Evolutionary conservation across 2,888 invertebrate genomes (phyloP).

Genomic region (Cheilosia pagana): DNA sequence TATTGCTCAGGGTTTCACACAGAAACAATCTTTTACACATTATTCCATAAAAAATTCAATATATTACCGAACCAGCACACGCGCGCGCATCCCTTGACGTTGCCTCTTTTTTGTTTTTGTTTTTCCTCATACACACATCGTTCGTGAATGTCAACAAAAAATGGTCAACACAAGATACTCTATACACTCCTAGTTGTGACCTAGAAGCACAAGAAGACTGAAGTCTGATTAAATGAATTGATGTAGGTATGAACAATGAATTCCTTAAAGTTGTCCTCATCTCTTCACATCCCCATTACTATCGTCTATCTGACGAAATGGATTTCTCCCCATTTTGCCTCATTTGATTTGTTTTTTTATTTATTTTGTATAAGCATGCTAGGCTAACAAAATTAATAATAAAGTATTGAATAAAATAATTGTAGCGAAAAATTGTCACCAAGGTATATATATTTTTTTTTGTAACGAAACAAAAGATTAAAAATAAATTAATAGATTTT

Average conservation of each 20-base stretch:
- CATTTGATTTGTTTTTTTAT: slow-evolving; percentile 44
- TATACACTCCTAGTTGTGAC: slow-evolving; percentile 52
- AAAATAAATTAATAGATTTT: slow-evolving; percentile 63
- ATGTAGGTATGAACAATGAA: slow-evolving; percentile 43
- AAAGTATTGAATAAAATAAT: slow-evolving; percentile 60
- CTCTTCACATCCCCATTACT: slow-evolving; percentile 24
- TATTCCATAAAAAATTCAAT: slow-evolving; percentile 25
- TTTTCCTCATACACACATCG: slow-evolving; percentile 25
- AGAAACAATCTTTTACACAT: slow-evolving; percentile 74
- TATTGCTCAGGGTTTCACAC: slow-evolving; percentile 73
- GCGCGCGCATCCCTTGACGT: slow-evolving; percentile 37
- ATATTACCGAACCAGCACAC: slow-evolving; percentile 33
- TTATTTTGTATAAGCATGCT: slow-evolving; percentile 37
- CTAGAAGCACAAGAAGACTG: slow-evolving; percentile 48
- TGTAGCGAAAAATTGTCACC: slow-evolving; percentile 10
- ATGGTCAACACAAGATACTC: slow-evolving; percentile 47
- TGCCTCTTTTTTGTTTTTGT: slow-evolving; percentile 6
- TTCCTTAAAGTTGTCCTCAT: background rate
- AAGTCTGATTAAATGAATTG: slow-evolving; percentile 61
- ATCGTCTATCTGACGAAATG: background rate
- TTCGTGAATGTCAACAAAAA: slow-evolving; percentile 27
- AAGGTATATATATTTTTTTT: slow-evolving; percentile 25
- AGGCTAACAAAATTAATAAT: slow-evolving; percentile 39
- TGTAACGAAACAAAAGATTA: slow-evolving; percentile 47
- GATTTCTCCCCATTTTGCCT: slow-evolving; percentile 24